These are phyloP conservation scores for Chloroclysta siterata DNA, from an alignment of 2,888 invertebrate genomes.

Conservation along the genomic window DNA sequence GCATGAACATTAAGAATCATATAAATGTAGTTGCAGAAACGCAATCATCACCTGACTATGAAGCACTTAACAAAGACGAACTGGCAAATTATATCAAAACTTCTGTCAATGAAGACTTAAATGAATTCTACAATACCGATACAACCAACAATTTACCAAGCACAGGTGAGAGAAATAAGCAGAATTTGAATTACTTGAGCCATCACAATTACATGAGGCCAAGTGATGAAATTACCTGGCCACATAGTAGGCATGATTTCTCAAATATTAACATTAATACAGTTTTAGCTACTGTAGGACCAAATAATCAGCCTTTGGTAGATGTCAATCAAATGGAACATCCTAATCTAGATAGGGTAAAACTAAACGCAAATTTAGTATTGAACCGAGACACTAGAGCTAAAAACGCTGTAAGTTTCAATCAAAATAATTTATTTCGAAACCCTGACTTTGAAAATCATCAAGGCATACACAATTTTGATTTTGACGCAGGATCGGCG, in stretches of 20 bases:
- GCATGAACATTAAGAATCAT: not conserved
- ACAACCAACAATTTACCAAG: not conserved
- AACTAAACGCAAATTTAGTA: not conserved
- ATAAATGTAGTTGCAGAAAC: not conserved
- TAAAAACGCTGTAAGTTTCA: not conserved
- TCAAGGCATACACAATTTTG: not conserved
- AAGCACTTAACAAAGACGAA: not conserved
- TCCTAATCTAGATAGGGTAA: not conserved
- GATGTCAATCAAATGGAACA: not conserved
- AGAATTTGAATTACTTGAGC: not conserved
- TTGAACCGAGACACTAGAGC: not conserved
- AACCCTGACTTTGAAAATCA: not conserved
- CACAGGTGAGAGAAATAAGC: not conserved
- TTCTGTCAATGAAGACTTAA: not conserved
- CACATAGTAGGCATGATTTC: not conserved
- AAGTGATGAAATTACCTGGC: not conserved
- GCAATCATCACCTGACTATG: not conserved
- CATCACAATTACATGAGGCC: not conserved
- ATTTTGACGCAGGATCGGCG: conserved; percentile 2
- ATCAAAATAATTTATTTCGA: not conserved
- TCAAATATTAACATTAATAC: not conserved
- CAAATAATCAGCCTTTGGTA: not conserved
- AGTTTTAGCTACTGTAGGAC: not conserved
- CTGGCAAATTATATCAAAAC: conserved; percentile 7
- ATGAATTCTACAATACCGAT: not conserved